Conservation (phyloP, 2,113 vertebrate species). For the Oenanthe oenanthe region DNA sequence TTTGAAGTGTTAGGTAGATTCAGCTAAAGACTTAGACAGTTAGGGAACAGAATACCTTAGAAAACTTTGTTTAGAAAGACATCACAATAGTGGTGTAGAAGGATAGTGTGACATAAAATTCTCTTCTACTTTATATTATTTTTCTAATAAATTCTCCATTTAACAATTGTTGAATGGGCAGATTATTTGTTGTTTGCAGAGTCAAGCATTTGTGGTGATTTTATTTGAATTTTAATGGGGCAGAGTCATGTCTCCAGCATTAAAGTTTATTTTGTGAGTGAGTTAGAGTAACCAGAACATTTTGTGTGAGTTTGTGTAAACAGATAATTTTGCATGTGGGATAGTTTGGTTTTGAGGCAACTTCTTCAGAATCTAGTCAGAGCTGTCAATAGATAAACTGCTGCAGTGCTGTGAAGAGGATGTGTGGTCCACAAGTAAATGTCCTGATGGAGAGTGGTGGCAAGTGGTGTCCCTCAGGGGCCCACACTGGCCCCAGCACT, state of each 20-base stretch:
- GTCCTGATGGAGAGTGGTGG: neutral
- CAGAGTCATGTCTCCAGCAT: neutral
- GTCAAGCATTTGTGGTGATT: neutral
- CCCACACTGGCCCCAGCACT: neutral
- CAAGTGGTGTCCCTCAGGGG: neutral
- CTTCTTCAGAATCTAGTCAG: neutral
- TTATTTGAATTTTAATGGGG: neutral
- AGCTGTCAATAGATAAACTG: neutral
- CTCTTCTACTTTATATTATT: neutral
- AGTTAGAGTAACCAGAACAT: neutral
- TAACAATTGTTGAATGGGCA: neutral
- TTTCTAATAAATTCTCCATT: neutral
- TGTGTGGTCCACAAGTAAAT: neutral
- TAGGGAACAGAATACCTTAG: neutral
- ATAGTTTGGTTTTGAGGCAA: neutral
- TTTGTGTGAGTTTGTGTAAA: neutral
- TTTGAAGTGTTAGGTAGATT: neutral
- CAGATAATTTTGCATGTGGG: neutral
- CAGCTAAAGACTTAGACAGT: neutral
- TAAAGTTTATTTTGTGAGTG: neutral
- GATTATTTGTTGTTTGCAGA: neutral
- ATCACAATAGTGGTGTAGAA: neutral
- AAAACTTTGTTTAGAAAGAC: neutral
- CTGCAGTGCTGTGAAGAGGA: neutral
- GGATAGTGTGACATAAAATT: neutral